A percentile compares a stretch with the other conserved stretches of the same genome.
phyloP scores from a whole-genome alignment of 2,113 vertebrate genomes.

The Embiotoca jacksoni region DNA sequence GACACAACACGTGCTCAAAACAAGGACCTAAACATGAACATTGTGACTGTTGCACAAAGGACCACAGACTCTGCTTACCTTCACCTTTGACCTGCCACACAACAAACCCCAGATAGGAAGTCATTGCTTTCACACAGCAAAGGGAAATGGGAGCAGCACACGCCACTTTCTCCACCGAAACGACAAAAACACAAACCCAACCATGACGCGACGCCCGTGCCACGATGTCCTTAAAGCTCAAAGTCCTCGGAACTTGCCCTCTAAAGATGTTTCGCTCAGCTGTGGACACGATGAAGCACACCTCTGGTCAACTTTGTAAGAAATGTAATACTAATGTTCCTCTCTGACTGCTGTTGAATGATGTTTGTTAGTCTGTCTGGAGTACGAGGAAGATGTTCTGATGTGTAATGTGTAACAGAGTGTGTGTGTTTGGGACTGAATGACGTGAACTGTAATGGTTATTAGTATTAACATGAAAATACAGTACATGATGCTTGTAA shows the following conservation, averaged over 20 bases:
- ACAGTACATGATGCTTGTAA: constrained; percentile 77
- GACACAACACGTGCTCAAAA: constrained; percentile 37
- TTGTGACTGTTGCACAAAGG: constrained; percentile 19
- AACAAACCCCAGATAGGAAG: constrained; percentile 47
- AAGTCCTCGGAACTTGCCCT: constrained; percentile 19
- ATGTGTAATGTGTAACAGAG: constrained; percentile 65
- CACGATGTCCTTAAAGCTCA: constrained; percentile 32
- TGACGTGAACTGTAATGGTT: constrained; percentile 71
- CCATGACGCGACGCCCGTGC: constrained; percentile 25
- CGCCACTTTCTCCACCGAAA: constrained; percentile 71
- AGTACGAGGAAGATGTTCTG: constrained; percentile 55
- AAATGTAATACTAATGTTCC: constrained; percentile 73
- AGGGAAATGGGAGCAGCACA: constrained; percentile 77
- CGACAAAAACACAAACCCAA: constrained; percentile 30
- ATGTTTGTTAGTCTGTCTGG: constrained; percentile 64
- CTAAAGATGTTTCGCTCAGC: too few species aligned
- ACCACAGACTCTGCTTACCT: constrained; percentile 23
- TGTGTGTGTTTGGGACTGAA: constrained; percentile 76
- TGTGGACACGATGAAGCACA: constrained; percentile 31
- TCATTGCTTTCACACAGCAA: constrained; percentile 55
- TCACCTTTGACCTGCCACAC: constrained; percentile 39
- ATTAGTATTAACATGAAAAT: constrained; percentile 81
- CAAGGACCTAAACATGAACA: constrained; percentile 46
- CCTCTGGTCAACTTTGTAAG: constrained; percentile 41
- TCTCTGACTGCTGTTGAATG: constrained; percentile 75